These are phyloP conservation scores for Pammene fasciana DNA, from an alignment of 2,888 invertebrate genomes.

Conservation along the genomic window DNA sequence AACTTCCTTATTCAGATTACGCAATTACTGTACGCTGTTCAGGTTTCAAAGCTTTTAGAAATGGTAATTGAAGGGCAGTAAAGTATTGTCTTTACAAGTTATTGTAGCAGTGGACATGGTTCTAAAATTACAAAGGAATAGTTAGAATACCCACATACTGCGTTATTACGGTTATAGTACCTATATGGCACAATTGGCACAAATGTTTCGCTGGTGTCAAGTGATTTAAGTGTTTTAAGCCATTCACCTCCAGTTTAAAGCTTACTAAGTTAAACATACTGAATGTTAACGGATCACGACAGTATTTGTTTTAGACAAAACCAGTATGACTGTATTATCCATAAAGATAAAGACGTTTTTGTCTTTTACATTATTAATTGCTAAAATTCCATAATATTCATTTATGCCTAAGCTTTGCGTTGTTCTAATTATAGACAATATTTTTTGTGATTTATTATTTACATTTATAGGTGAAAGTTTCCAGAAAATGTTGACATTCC, in stretches of 20 bases:
- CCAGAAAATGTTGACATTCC: slow-evolving; percentile 35
- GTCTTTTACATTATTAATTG: too few species aligned
- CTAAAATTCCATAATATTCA: too few species aligned
- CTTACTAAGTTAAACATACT: background rate
- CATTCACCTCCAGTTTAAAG: slow-evolving; percentile 3
- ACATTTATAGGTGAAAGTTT: background rate
- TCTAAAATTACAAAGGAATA: background rate
- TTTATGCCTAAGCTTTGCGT: too few species aligned
- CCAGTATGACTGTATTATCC: background rate
- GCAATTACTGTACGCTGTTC: slow-evolving; percentile 12
- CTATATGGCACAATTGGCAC: background rate
- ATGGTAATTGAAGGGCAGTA: slow-evolving; percentile 29
- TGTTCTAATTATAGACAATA: too few species aligned
- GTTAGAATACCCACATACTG: background rate
- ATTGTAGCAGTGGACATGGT: slow-evolving; percentile 12
- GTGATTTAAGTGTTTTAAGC: background rate
- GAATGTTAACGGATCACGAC: background rate
- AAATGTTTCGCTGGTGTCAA: background rate
- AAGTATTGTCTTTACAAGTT: slow-evolving; percentile 24
- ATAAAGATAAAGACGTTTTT: background rate
- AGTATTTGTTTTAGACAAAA: background rate
- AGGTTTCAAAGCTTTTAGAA: slow-evolving; percentile 34
- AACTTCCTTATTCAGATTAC: slow-evolving; percentile 35
- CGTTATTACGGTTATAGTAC: background rate
- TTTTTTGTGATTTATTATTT: background rate